Conservation (phyloP, 2,888 invertebrate genomes). For the Pharmacophagus antenor region DNA sequence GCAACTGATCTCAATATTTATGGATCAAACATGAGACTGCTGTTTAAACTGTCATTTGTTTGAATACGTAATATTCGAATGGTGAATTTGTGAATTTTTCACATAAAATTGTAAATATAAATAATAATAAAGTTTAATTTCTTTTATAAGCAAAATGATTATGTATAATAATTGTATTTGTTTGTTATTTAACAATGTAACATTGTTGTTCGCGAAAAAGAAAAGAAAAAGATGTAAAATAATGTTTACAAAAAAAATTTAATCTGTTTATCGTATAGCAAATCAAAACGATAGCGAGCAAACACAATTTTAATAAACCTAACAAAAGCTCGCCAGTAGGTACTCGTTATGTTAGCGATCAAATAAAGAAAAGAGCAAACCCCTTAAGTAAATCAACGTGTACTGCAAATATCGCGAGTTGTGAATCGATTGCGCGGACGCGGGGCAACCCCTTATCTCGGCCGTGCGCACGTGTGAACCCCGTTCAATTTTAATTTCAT, state of each 20-base stretch:
- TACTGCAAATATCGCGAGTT: constrained; percentile 58
- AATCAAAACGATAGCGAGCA: constrained; percentile 42
- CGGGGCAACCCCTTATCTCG: constrained; percentile 73
- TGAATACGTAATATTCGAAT: too few species aligned
- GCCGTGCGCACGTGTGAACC: constrained; percentile 78
- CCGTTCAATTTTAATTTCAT: constrained; percentile 81
- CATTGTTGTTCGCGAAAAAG: too few species aligned
- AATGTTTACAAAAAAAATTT: background rate
- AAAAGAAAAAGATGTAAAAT: background rate
- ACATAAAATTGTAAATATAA: too few species aligned
- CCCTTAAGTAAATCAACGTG: constrained; percentile 68
- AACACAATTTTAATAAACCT: constrained; percentile 47
- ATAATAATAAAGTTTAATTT: too few species aligned
- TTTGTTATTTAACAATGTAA: too few species aligned
- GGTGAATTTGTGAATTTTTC: too few species aligned
- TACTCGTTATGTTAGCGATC: constrained; percentile 52
- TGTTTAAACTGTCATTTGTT: background rate
- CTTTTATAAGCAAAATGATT: too few species aligned
- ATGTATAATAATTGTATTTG: too few species aligned
- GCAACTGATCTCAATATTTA: constrained; percentile 5
- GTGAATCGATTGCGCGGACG: constrained; percentile 64
- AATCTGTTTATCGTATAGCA: constrained; percentile 17
- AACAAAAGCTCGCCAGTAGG: constrained; percentile 49
- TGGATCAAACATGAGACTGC: background rate
- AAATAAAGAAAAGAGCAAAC: constrained; percentile 74